phyloP scores from a whole-genome alignment of 2,113 vertebrate genomes.

The Archilochus colubris region DNA sequence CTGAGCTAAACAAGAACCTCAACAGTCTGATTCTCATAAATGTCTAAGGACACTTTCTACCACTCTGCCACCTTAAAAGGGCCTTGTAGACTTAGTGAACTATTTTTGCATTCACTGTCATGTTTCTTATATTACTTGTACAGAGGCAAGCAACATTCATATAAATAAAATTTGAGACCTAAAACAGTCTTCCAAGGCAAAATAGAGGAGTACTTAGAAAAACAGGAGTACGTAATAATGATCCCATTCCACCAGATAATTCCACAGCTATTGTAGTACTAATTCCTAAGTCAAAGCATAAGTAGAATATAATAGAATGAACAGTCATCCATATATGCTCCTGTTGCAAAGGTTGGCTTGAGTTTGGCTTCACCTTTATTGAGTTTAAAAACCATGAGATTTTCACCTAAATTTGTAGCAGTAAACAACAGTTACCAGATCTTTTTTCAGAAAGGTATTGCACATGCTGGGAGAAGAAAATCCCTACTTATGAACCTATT shows the following conservation, averaged over 20 bases:
- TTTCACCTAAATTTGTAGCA: slow-evolving; percentile 16
- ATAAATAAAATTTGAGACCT: slow-evolving; percentile 58
- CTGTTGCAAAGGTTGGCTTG: slow-evolving; percentile 17
- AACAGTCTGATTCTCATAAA: slow-evolving; percentile 33
- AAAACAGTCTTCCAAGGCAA: slow-evolving; percentile 6
- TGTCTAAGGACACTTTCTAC: slow-evolving; percentile 15
- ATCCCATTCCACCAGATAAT: slow-evolving; percentile 3
- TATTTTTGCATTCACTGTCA: slow-evolving; percentile 6
- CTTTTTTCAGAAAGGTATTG: background rate
- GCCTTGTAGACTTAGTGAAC: slow-evolving; percentile 2
- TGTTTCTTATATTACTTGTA: background rate
- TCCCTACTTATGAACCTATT: background rate
- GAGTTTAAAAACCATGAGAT: background rate
- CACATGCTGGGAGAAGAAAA: background rate
- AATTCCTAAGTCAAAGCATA: slow-evolving; percentile 57
- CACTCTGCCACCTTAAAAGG: slow-evolving; percentile 23
- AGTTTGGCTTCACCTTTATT: slow-evolving; percentile 28
- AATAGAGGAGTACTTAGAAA: background rate
- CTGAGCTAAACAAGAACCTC: slow-evolving; percentile 13
- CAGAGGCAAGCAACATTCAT: background rate
- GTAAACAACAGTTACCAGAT: background rate
- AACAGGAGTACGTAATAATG: slow-evolving; percentile 1
- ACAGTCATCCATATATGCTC: slow-evolving; percentile 12
- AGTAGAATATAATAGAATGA: slow-evolving; percentile 45
- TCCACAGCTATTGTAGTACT: slow-evolving; percentile 10